Conservation (phyloP, 1,140 invertebrate genomes). For the Scaptomyza graminum region DNA sequence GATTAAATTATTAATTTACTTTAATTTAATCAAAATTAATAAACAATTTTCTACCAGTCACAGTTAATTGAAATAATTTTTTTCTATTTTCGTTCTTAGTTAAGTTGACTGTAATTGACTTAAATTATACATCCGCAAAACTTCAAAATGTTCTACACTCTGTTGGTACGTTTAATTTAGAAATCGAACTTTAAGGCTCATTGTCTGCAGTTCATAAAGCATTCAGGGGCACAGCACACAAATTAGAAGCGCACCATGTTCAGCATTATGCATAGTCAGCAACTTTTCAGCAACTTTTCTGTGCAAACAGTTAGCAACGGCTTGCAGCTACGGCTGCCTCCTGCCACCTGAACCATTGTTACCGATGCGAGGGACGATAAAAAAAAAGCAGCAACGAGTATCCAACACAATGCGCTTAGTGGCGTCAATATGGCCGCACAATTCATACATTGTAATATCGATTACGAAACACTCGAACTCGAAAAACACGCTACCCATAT, state of each 20-base stretch:
- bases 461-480: slow-evolving; percentile 72
- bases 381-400: slow-evolving; percentile 48
- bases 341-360: slow-evolving; percentile 23
- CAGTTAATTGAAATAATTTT: no score
- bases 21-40: no score
- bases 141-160: not conserved
- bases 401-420: slow-evolving; percentile 62
- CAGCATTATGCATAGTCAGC: slow-evolving; percentile 36
- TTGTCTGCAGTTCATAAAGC: slow-evolving; percentile 47
- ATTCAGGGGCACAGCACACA: slow-evolving; percentile 27
- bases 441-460: slow-evolving; percentile 76
- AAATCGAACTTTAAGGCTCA: slow-evolving; percentile 31
- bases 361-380: slow-evolving; percentile 62
- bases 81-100: no score
- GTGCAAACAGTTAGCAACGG: slow-evolving; percentile 35
- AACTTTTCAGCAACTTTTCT: slow-evolving; percentile 47
- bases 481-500: slow-evolving; percentile 32
- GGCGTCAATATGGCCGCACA: slow-evolving; percentile 52
- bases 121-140: not conserved
- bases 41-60: no score
- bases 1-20: not conserved
- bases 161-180: not conserved
- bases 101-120: not conserved
- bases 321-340: not conserved
- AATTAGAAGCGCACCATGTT: slow-evolving; percentile 8